Conservation (phyloP, 1,140 invertebrate species). For the Scaptomyza graminum region DNA sequence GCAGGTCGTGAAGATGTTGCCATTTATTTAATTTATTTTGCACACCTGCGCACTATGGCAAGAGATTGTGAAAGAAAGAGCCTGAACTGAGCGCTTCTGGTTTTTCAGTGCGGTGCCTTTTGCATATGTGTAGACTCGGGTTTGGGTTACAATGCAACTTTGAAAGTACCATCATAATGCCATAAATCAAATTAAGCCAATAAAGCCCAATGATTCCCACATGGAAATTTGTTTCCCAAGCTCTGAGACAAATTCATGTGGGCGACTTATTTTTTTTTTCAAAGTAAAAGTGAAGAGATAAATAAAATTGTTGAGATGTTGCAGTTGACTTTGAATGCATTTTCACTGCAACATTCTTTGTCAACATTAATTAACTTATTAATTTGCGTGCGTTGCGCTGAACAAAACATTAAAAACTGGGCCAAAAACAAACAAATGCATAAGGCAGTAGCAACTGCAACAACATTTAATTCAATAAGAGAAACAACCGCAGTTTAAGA, state of each 20-base stretch:
- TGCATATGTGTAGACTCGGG: conserved; percentile 49
- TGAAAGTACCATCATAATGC: conserved; percentile 45
- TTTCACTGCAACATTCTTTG: conserved; percentile 64
- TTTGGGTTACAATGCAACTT: conserved; percentile 15
- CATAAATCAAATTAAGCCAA: conserved; percentile 78
- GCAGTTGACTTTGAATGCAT: conserved; percentile 47
- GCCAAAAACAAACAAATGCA: conserved; percentile 45
- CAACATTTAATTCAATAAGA: conserved; percentile 53
- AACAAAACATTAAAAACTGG: conserved; percentile 43
- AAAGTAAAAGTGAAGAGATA: conserved; percentile 46
- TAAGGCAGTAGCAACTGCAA: conserved; percentile 23
- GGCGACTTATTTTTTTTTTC: conserved; percentile 13
- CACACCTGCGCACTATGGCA: conserved; percentile 61
- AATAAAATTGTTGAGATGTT: conserved; percentile 34
- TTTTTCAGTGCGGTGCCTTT: conserved; percentile 53
- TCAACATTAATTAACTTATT: conserved; percentile 67
- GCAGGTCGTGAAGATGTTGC: conserved; percentile 60
- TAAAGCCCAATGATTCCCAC: conserved; percentile 63
- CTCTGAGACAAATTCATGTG: conserved; percentile 28
- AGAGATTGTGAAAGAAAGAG: conserved; percentile 23
- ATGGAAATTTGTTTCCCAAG: conserved; percentile 61
- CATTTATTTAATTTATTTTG: conserved; percentile 74
- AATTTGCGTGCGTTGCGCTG: conserved; percentile 75
- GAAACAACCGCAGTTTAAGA: conserved; percentile 58
- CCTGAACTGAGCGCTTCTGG: conserved; percentile 57